These are phyloP conservation scores for Cepaea nemoralis DNA, from an alignment of 1,140 invertebrate species.

Conservation along the genomic window DNA sequence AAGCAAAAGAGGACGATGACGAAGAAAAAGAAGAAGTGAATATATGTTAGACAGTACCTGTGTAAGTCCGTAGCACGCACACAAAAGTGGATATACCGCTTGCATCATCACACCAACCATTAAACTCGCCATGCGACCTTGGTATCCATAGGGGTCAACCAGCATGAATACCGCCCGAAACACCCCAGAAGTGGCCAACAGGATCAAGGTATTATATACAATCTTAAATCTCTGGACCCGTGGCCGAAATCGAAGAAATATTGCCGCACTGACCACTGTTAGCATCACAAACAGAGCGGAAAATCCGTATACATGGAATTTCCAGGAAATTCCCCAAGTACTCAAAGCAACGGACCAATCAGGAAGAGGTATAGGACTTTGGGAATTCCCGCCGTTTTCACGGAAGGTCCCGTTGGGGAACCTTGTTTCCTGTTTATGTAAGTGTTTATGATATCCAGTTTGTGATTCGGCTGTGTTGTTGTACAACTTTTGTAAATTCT, in stretches of 20 bases:
- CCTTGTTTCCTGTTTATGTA: not conserved
- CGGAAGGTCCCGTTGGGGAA: not conserved
- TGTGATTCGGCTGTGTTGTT: not conserved
- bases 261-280: conserved; percentile 14
- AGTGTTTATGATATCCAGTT: not conserved
- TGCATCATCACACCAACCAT: conserved; percentile 41
- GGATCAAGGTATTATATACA: conserved; percentile 37
- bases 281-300: conserved; percentile 35
- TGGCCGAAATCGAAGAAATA: conserved; percentile 33
- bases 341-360: conserved; percentile 34
- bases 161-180: conserved; percentile 34
- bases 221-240: conserved; percentile 28
- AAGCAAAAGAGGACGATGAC: not conserved
- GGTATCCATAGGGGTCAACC: conserved; percentile 41
- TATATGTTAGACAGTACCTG: conserved; percentile 19
- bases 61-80: conserved; percentile 43
- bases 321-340: conserved; percentile 37
- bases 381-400: not conserved
- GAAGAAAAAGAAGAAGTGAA: not conserved
- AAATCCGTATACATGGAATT: conserved; percentile 38
- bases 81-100: conserved; percentile 40
- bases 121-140: conserved; percentile 23
- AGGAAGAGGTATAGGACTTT: conserved; percentile 33
- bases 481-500: not conserved
- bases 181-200: conserved; percentile 30